phyloP scores from a whole-genome alignment of 2,888 invertebrate genomes.

The Synanthedon vespiformis region DNA sequence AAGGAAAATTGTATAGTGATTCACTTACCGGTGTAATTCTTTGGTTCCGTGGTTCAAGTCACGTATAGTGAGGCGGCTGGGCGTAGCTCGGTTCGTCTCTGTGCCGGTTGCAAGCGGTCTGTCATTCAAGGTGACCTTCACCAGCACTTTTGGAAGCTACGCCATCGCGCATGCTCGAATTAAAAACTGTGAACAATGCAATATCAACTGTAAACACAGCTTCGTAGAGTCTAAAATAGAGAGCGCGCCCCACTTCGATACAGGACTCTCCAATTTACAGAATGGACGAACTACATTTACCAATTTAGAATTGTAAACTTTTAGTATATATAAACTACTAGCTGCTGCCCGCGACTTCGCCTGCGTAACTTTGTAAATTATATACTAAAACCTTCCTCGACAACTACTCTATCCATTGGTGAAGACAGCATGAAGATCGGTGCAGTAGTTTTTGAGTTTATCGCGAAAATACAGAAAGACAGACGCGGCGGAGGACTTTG shows the following conservation, averaged over 20 bases:
- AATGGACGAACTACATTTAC: neutral
- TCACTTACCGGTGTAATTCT: conserved; percentile 12
- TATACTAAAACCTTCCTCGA: too few species aligned
- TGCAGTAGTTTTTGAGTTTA: too few species aligned
- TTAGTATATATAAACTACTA: neutral
- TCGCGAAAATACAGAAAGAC: too few species aligned
- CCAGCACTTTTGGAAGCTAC: conserved; percentile 37
- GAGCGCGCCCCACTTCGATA: conserved; percentile 10
- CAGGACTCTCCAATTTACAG: conserved; percentile 24
- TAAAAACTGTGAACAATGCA: conserved; percentile 12
- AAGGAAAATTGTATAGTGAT: neutral
- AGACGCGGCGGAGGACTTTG: too few species aligned
- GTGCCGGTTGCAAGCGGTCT: conserved; percentile 10
- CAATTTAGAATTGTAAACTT: neutral
- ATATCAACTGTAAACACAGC: conserved; percentile 22
- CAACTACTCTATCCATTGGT: too few species aligned
- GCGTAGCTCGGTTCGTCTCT: conserved; percentile 5
- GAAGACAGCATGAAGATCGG: too few species aligned
- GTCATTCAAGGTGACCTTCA: conserved; percentile 58
- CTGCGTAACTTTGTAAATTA: too few species aligned
- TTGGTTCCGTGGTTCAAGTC: conserved; percentile 22
- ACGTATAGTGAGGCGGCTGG: conserved; percentile 21
- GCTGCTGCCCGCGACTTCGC: too few species aligned
- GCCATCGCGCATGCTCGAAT: conserved; percentile 52
- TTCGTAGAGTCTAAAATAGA: conserved; percentile 15